A percentile compares a stretch with the other conserved stretches of the same genome.
Evolutionary conservation across 35 echinoderm and acorn worm species (phyloP).

Genomic region (Lytechinus pictus): DNA sequence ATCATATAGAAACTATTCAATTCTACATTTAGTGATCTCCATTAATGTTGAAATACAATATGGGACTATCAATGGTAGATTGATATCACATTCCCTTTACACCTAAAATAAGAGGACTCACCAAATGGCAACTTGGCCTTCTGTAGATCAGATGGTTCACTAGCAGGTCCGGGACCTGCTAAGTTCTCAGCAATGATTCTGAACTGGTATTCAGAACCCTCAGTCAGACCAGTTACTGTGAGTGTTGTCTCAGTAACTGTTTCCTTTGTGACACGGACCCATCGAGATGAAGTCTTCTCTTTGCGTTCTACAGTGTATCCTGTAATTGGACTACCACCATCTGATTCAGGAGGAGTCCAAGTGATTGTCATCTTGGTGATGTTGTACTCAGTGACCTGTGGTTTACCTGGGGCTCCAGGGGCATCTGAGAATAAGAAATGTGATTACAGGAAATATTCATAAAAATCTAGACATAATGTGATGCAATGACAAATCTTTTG

Average conservation of each 20-base stretch:
- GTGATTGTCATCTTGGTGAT: conserved; percentile 66
- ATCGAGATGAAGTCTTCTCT: conserved; percentile 60
- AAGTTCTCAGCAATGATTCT: conserved; percentile 64
- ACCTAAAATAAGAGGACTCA: conserved; percentile 23
- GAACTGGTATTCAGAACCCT: conserved; percentile 69
- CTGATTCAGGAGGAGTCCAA: conserved; percentile 60
- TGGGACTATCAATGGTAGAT: no score
- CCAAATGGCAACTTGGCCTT: conserved; percentile 84
- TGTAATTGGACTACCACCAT: conserved; percentile 70
- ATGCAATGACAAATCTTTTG: background rate
- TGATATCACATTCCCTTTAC: no score
- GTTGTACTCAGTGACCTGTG: conserved; percentile 60
- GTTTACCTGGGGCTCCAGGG: conserved; percentile 66
- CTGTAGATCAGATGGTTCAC: conserved; percentile 77
- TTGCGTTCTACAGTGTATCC: conserved; percentile 65
- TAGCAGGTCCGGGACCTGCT: conserved; percentile 65
- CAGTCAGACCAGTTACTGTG: conserved; percentile 53
- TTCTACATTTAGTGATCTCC: no score
- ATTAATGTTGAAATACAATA: no score
- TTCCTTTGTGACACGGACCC: conserved; percentile 64
- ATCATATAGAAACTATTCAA: no score
- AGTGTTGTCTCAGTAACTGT: conserved; percentile 59
- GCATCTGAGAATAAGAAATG: conserved; percentile 25
- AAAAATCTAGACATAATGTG: background rate
- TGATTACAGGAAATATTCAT: no score